phyloP scores from a whole-genome alignment of 2,797 vertebrate genomes.

The Chaetodon trifasciatus region DNA sequence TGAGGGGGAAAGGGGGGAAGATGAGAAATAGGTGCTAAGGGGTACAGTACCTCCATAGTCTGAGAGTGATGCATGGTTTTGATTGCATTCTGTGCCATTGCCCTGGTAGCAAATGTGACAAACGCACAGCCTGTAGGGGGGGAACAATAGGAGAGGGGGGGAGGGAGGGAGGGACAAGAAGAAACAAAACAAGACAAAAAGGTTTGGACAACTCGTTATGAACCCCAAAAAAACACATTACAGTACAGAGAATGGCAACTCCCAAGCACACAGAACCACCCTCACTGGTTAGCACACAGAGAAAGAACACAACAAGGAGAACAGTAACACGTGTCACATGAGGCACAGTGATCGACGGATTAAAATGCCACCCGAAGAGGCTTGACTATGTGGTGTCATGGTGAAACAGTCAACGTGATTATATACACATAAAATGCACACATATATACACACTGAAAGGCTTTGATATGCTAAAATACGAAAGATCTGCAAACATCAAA shows the following conservation, averaged over 20 bases:
- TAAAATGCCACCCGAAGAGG: conserved; percentile 72
- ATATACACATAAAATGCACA: conserved; percentile 72
- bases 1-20: conserved; percentile 41
- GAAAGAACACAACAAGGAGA: conserved; percentile 82
- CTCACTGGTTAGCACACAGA: conserved; percentile 85
- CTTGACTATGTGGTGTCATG: conserved; percentile 68
- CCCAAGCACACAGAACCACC: conserved; percentile 85
- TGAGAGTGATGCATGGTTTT: conserved; percentile 99
- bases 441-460: conserved; percentile 63
- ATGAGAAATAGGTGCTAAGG: conserved; percentile 90
- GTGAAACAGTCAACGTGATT: conserved; percentile 72
- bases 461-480: conserved; percentile 51
- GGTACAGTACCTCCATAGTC: conserved; percentile 99
- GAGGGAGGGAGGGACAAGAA: conserved; percentile 91
- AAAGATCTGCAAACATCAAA: conserved; percentile 42
- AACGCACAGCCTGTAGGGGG: conserved; percentile 99
- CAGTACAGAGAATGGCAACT: conserved; percentile 88
- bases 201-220: conserved; percentile 99
- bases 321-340: conserved; percentile 82
- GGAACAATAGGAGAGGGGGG: conserved; percentile 89
- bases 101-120: conserved; percentile 99
- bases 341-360: conserved; percentile 80
- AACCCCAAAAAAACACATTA: conserved; percentile 95
- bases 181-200: conserved; percentile 97
- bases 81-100: conserved; percentile 99